Base-by-base conservation (phyloP, 2,888 invertebrate genomes). In the Venusia cambrica region DNA sequence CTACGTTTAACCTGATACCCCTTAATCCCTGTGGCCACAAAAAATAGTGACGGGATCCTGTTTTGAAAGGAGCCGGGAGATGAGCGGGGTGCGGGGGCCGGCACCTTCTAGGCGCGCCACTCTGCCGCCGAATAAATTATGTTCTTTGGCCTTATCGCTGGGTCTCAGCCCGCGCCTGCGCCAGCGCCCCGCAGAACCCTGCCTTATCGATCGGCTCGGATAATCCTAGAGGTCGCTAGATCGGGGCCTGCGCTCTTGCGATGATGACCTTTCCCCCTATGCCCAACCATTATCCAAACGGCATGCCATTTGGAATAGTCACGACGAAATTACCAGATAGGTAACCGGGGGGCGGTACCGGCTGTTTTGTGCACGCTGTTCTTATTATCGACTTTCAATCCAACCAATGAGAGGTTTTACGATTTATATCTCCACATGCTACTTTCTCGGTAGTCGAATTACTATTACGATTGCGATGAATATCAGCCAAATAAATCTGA, bases 121-220 rank as follows among this genome's bases (percentile, higher is more conserved):
- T 54, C 75, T 76, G 84, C 84, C 84, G 85, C 85, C 84, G 83
- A 81, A 84, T 84, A 81, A 76, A 84, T 84, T 83, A 83, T 72
- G 70, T 65, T 70, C 75, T 71, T 68, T 63, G 69, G 72, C 56
- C 57, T 63, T 64, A 68, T 62, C 65, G 45, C 38, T 38, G 46
- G 49, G 56, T 61, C 51, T 62, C 50, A 62, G 48, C 50, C 54
- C n/a, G 54, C 55, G 44, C 24, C 54, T 53, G 27, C n/a, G 14
- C 33, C 24, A 38, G 30, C 43, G 14, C 59, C 59, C 53, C 56
- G 48, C 51, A 48, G 64, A 59, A 57, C 66, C 31, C 17, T 22
- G 12, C 16, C 69, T 75, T 81, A 79, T 83, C 81, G 80, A 84
- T 81, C 72, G 70, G 51, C 51, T 62, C 57, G 76, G 79, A 79